Percentiles rank a stretch among this genome's conserved stretches.
phyloP scores from a whole-genome alignment of 2,888 invertebrate genomes.

The Drosophila flavopinicola region DNA sequence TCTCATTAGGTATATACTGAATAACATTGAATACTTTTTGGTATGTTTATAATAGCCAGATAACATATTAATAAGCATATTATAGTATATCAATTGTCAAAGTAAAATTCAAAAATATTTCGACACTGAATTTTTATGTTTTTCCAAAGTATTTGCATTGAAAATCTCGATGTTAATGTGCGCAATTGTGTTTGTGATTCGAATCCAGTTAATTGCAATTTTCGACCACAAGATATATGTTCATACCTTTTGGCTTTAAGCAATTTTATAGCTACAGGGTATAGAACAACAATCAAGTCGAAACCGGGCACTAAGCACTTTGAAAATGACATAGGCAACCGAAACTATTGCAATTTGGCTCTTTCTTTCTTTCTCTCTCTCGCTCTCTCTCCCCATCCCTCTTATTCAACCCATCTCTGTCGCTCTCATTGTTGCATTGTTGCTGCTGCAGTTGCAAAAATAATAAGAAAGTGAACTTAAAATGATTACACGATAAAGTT shows the following conservation, averaged over 20 bases:
- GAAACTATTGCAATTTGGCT: conserved; percentile 61
- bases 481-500: conserved; percentile 77
- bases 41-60: too few species aligned
- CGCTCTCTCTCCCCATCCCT: neutral
- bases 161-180: too few species aligned
- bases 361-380: conserved; percentile 11
- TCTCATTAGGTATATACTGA: too few species aligned
- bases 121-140: too few species aligned
- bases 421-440: conserved; percentile 15
- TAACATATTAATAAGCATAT: too few species aligned
- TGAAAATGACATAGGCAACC: conserved; percentile 75
- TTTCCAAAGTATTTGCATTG: too few species aligned
- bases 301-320: conserved; percentile 60
- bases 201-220: neutral
- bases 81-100: too few species aligned
- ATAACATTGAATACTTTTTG: too few species aligned
- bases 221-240: neutral
- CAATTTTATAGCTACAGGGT: conserved; percentile 11
- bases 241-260: neutral
- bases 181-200: neutral
- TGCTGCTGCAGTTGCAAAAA: conserved; percentile 57
- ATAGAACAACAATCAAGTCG: conserved; percentile 41
- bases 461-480: conserved; percentile 77
- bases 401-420: neutral
- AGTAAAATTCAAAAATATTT: too few species aligned